phyloP scores from a whole-genome alignment of 2,888 invertebrate genomes.

The Eristalinus sepulchralis region DNA sequence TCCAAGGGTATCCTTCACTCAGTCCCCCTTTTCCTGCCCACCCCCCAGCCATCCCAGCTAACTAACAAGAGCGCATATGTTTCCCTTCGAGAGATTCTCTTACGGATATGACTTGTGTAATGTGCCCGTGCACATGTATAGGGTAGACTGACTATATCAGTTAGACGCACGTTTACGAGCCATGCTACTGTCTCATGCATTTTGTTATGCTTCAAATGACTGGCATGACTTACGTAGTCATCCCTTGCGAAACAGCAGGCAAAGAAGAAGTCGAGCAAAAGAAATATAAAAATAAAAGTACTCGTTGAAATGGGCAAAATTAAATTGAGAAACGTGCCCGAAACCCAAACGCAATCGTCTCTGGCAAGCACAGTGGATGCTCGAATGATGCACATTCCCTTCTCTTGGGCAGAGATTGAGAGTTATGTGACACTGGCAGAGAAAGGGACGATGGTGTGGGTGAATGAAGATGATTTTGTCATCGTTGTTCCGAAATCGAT shows the following conservation, averaged over 20 bases:
- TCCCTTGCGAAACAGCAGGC: not conserved
- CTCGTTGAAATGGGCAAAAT: not conserved
- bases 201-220: not conserved
- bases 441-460: too few species aligned
- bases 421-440: too few species aligned
- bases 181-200: not conserved
- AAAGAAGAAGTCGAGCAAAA: not conserved
- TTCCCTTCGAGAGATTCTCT: not conserved
- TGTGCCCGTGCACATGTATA: not conserved
- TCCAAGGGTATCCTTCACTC: not conserved
- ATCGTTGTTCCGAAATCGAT: not conserved
- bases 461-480: not conserved
- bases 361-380: not conserved
- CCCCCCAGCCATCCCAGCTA: too few species aligned
- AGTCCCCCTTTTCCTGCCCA: not conserved
- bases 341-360: not conserved
- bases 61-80: not conserved
- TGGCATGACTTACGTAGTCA: not conserved
- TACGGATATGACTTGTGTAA: not conserved
- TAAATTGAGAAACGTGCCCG: slow-evolving; percentile 30
- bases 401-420: not conserved
- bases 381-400: not conserved
- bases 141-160: not conserved
- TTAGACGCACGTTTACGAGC: slow-evolving; percentile 1
- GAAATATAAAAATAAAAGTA: not conserved